Evolutionary conservation across 1,140 invertebrate genomes (phyloP), one percentile per base, ranked within the genome.

Genomic region (Ceratina calcarata): DNA sequence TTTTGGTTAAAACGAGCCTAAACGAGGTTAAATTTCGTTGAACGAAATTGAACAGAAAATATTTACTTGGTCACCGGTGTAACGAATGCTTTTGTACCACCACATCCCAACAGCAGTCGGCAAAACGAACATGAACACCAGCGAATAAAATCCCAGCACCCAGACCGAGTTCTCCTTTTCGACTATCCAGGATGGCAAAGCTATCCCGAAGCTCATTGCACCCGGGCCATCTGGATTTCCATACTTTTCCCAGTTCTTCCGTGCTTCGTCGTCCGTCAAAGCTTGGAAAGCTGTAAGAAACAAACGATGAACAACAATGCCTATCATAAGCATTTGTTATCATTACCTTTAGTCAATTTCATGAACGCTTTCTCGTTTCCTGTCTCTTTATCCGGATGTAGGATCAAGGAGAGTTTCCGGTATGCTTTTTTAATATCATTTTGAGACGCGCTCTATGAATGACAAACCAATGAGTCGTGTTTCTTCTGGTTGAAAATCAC

Each of bases 151-250:
- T 18, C 98, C 98, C 57, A 99, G 94, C 12, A 99, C 98, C 98
- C 98, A 99, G 53, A 99, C 95, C 84, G 98, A 99, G 92, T 99
- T 99, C 93, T 99, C 97, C 92, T 99, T 99, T 90, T 99, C 98
- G n/a, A 99, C 98, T 92, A 99, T 99, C 99, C 99, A 99, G 71
- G 99, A 99, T 22, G 99, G 99, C 61, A 99, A 93, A 60, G 99
- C 99, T 91, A 99, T 99, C 82, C 99, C 99, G 95, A 99, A 99
- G 87, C 97, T 98, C 95, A 98, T 99, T 24, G 98, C 98, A 83
- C 98, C 98, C 49, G 99, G 99, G 7, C 99, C 99, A 95, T 99
- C 99, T 16, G 99, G 99, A 95, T 99, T 99, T 55, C 99, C 99
- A 95, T 99, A 99, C 91, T 98, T 98, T 91, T 99, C 98, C 97